These are phyloP conservation scores for Drepana falcataria DNA, from an alignment of 2,888 invertebrate species.

Conservation along the genomic window DNA sequence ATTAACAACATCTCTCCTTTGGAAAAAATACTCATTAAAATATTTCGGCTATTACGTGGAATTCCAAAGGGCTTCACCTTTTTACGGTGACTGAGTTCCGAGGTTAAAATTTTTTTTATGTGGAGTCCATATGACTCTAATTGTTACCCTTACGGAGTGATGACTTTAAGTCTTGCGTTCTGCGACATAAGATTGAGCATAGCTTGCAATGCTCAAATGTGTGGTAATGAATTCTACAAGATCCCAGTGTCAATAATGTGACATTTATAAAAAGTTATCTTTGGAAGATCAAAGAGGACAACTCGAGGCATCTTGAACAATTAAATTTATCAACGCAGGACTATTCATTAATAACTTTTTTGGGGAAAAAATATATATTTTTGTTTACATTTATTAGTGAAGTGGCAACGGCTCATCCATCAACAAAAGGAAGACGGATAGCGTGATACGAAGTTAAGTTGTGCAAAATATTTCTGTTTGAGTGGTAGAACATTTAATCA, in stretches of 20 bases:
- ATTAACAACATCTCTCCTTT: slow-evolving; percentile 40
- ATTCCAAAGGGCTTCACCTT: slow-evolving; percentile 41
- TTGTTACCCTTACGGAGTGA: slow-evolving; percentile 5
- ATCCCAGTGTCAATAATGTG: slow-evolving; percentile 39
- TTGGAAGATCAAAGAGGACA: slow-evolving; percentile 45
- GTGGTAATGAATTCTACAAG: slow-evolving; percentile 11
- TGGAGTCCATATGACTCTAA: slow-evolving; percentile 8
- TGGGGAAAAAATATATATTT: slow-evolving; percentile 53
- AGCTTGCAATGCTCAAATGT: slow-evolving; percentile 13
- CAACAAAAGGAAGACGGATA: slow-evolving; percentile 65
- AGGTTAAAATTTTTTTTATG: slow-evolving; percentile 26
- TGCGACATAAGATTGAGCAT: slow-evolving; percentile 4
- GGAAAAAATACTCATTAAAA: slow-evolving; percentile 66
- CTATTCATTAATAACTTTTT: slow-evolving; percentile 64
- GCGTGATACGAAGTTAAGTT: slow-evolving; percentile 32
- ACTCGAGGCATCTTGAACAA: slow-evolving; percentile 55
- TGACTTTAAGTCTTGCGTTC: not conserved
- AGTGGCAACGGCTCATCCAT: slow-evolving; percentile 68
- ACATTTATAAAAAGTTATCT: slow-evolving; percentile 45
- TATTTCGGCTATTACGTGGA: slow-evolving; percentile 59
- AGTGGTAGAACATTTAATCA: slow-evolving; percentile 26
- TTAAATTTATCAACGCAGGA: slow-evolving; percentile 58
- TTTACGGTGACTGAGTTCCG: slow-evolving; percentile 46
- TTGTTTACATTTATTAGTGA: slow-evolving; percentile 76
- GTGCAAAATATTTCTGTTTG: slow-evolving; percentile 35